phyloP scores from a whole-genome alignment of 2,797 vertebrate species.

The Hapalemur alaotrensis region DNA sequence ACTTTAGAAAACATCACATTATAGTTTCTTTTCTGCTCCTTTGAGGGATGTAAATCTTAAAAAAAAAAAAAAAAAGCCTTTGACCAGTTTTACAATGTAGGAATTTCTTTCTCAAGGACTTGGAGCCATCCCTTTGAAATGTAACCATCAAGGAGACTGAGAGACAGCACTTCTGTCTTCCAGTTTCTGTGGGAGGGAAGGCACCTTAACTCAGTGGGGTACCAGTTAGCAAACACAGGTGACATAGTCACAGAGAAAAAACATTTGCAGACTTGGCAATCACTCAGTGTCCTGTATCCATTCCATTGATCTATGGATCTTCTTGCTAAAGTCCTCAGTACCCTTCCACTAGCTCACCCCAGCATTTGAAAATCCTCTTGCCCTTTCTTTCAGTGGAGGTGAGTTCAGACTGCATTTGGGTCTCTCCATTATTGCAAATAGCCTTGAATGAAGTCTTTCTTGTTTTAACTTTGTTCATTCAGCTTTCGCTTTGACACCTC shows the following conservation, averaged over 20 bases:
- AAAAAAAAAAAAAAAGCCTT: neutral
- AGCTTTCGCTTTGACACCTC: neutral
- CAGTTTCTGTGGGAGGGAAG: neutral
- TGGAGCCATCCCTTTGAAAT: neutral
- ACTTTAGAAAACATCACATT: neutral
- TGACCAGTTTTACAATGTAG: neutral
- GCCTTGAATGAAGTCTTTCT: neutral
- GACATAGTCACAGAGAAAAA: neutral
- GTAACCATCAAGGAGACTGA: neutral
- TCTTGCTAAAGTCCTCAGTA: neutral
- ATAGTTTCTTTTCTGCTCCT: neutral
- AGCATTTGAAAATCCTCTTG: neutral
- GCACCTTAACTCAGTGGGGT: neutral
- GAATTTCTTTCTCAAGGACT: neutral
- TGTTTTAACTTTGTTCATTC: neutral
- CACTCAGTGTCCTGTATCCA: neutral
- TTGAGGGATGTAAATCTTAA: neutral
- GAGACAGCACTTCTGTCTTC: neutral
- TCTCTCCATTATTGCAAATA: neutral
- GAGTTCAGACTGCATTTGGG: neutral
- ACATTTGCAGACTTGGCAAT: no score
- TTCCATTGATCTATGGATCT: neutral
- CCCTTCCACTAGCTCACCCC: neutral
- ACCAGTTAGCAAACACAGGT: neutral
- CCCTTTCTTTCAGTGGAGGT: neutral